Conservation (phyloP, 1,140 invertebrate species). For the Trichonephila clavata region DNA sequence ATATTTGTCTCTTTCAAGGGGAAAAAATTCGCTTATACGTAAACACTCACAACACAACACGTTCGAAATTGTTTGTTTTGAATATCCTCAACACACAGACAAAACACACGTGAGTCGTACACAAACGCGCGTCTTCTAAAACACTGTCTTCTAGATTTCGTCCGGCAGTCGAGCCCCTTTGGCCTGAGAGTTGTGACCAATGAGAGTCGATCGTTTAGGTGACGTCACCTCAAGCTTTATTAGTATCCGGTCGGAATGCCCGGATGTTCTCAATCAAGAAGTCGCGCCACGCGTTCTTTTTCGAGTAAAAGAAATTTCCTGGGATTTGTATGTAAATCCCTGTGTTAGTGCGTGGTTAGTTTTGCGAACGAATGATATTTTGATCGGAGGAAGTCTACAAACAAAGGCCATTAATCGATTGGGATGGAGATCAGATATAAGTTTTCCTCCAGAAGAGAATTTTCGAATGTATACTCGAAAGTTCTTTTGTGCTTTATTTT, state of each 20-base stretch:
- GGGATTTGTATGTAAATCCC: constrained; percentile 21
- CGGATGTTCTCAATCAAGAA: constrained; percentile 67
- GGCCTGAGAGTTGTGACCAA: neutral
- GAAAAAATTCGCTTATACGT: neutral
- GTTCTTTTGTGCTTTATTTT: too few relatives aligned
- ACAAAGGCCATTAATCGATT: neutral
- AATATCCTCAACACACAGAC: neutral
- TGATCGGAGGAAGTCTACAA: neutral
- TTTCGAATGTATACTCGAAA: too few relatives aligned
- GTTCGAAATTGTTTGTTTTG: neutral
- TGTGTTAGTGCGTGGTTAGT: neutral
- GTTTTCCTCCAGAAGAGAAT: neutral
- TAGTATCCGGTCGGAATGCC: constrained; percentile 53
- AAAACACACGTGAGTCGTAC: neutral
- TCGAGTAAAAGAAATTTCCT: constrained; percentile 63
- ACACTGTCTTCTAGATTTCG: neutral
- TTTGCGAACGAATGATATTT: neutral
- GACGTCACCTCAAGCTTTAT: constrained; percentile 55
- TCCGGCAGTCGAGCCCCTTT: constrained; percentile 11
- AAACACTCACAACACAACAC: neutral
- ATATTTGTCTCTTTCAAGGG: too few relatives aligned
- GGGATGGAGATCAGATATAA: neutral
- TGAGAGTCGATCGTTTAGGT: constrained; percentile 33
- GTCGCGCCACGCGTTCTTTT: constrained; percentile 41
- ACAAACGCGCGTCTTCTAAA: neutral